Percentiles rank a stretch among this genome's conserved stretches.
Conservation (phyloP, 1,140 invertebrate species). For the Spodoptera litura region DNA sequence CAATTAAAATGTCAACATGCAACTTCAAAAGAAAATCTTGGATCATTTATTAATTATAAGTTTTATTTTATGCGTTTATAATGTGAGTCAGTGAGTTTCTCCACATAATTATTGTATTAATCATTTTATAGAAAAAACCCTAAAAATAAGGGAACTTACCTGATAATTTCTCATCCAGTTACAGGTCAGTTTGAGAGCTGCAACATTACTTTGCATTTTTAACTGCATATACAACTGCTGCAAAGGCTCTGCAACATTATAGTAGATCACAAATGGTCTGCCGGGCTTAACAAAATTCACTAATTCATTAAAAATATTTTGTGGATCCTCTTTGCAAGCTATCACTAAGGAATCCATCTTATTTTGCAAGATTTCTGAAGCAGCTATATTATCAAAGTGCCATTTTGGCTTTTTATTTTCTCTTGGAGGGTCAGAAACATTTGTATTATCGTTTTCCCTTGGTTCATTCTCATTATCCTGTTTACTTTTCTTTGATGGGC, state of each 20-base stretch:
- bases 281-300: slow-evolving; percentile 91
- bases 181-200: slow-evolving; percentile 92
- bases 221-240: slow-evolving; percentile 92
- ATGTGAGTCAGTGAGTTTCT: too few relatives aligned
- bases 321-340: slow-evolving; percentile 93
- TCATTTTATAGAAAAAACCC: not conserved
- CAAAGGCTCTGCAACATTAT: slow-evolving; percentile 92
- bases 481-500: slow-evolving; percentile 45
- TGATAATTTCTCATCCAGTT: slow-evolving; percentile 97
- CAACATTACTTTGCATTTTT: slow-evolving; percentile 89
- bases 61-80: too few relatives aligned
- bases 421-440: slow-evolving; percentile 19
- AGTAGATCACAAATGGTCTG: slow-evolving; percentile 94
- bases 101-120: too few relatives aligned
- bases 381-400: slow-evolving; percentile 89
- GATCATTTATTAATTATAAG: too few relatives aligned
- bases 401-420: slow-evolving; percentile 87
- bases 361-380: slow-evolving; percentile 84
- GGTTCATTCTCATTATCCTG: slow-evolving; percentile 50
- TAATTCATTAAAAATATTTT: slow-evolving; percentile 91
- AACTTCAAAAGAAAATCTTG: too few relatives aligned
- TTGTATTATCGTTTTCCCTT: slow-evolving; percentile 22
- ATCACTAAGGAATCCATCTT: slow-evolving; percentile 94
- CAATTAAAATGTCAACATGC: too few relatives aligned
- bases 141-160: slow-evolving; percentile 80